phyloP scores from a whole-genome alignment of 2,888 invertebrate species.

The Celastrina argiolus region DNA sequence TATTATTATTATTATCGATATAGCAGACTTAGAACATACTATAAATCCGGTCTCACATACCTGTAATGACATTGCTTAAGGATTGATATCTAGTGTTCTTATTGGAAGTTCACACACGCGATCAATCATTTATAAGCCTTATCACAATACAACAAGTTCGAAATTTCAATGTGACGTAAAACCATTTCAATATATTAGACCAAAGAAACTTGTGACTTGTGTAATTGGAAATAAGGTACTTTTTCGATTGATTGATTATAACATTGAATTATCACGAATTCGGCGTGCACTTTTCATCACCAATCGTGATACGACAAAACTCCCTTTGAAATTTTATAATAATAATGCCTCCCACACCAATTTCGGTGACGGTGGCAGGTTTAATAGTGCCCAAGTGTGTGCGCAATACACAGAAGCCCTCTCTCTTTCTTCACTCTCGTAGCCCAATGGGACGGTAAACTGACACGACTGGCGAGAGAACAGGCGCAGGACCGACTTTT shows the following conservation, averaged over 20 bases:
- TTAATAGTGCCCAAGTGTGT: too few relatives aligned
- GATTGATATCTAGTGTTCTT: neutral
- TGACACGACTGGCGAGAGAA: too few relatives aligned
- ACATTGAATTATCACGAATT: conserved; percentile 6
- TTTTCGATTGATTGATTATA: neutral
- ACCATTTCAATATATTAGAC: neutral
- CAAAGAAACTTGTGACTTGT: neutral
- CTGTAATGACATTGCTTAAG: neutral
- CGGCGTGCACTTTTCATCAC: conserved; percentile 6
- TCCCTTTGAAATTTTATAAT: neutral
- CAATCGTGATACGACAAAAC: neutral
- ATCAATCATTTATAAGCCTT: neutral
- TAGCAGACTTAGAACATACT: too few relatives aligned
- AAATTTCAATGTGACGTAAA: neutral
- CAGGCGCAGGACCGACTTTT: too few relatives aligned
- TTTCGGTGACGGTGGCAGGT: too few relatives aligned
- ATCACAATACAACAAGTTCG: neutral
- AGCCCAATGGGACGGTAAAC: too few relatives aligned
- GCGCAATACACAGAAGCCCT: too few relatives aligned
- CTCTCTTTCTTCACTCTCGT: too few relatives aligned
- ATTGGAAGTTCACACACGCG: neutral
- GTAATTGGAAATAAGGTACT: neutral
- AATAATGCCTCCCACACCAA: too few relatives aligned
- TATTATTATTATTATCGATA: too few relatives aligned
- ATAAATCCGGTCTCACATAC: neutral